These are phyloP conservation scores for Tetranychus truncatus DNA, from an alignment of 2,888 invertebrate genomes.

Conservation along the genomic window DNA sequence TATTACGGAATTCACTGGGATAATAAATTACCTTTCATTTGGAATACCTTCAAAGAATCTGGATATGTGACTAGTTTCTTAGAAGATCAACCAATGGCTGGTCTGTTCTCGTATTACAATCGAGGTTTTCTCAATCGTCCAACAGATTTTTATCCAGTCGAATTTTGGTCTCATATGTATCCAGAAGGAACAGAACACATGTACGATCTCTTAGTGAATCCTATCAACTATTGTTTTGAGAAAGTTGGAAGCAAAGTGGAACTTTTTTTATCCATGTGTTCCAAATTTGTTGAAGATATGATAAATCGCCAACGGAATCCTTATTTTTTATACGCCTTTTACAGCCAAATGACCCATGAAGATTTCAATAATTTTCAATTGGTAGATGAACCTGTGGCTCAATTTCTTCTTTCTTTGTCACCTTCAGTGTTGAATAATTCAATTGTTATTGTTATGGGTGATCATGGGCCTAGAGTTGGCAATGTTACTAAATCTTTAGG, in stretches of 20 bases:
- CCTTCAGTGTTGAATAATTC: constrained; percentile 14
- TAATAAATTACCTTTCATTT: constrained; percentile 45
- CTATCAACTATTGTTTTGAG: constrained; percentile 10
- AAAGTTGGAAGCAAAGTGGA: constrained; percentile 7
- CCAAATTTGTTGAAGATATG: constrained; percentile 6
- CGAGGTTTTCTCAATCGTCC: constrained; percentile 65
- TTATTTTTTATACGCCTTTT: constrained; percentile 19
- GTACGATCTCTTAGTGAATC: not conserved
- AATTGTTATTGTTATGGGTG: constrained; percentile 28
- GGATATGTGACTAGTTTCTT: constrained; percentile 60
- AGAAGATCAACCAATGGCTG: constrained; percentile 61
- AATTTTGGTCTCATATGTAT: constrained; percentile 42
- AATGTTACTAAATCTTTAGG: constrained; percentile 32
- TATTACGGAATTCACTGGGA: constrained; percentile 1
- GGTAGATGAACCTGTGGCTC: constrained; percentile 18
- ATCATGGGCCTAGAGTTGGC: constrained; percentile 34
- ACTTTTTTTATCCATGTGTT: not conserved
- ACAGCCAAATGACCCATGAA: constrained; percentile 22
- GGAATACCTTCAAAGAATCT: constrained; percentile 53
- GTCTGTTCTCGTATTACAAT: constrained; percentile 54
- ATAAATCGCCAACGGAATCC: not conserved
- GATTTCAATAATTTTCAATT: constrained; percentile 20
- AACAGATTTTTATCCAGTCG: constrained; percentile 64
- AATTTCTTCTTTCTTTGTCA: constrained; percentile 14
- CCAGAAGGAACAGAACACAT: constrained; percentile 4